Evolutionary conservation across 1,140 invertebrate species (phyloP).

Genomic region (Pseudobourletiella spinata): DNA sequence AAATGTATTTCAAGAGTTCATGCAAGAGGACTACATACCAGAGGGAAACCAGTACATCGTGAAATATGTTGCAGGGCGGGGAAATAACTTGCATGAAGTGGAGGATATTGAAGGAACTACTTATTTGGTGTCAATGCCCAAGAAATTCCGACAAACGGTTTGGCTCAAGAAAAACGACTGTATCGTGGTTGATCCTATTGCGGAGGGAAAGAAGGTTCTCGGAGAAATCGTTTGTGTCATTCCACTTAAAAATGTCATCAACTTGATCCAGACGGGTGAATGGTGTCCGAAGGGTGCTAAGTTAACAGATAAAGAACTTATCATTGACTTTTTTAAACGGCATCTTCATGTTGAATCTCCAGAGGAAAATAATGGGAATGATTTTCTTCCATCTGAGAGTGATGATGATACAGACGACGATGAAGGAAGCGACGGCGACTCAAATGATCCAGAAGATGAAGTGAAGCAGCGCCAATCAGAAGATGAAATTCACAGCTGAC

Average conservation of each 20-base stretch:
- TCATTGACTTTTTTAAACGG: neutral
- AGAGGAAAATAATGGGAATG: neutral
- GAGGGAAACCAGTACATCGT: constrained; percentile 21
- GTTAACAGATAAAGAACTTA: neutral
- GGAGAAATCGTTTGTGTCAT: constrained; percentile 32
- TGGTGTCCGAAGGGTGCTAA: constrained; percentile 14
- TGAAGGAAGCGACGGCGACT: neutral
- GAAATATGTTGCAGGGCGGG: constrained; percentile 27
- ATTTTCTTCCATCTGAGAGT: neutral
- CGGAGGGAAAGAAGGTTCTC: constrained; percentile 31
- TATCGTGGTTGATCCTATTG: constrained; percentile 27
- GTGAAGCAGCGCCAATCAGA: too few species aligned
- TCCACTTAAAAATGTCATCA: constrained; percentile 5
- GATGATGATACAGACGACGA: neutral
- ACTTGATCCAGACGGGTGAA: constrained; percentile 16
- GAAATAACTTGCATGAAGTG: constrained; percentile 31
- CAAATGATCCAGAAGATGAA: neutral
- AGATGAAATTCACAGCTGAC: too few species aligned
- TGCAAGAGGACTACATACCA: constrained; percentile 26
- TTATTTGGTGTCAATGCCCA: constrained; percentile 33
- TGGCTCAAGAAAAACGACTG: constrained; percentile 28
- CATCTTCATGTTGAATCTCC: neutral
- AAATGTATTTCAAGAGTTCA: constrained; percentile 27
- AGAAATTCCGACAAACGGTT: constrained; percentile 30
- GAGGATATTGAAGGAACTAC: constrained; percentile 12